Percentiles rank a stretch among this genome's conserved stretches.
phyloP scores from a whole-genome alignment of 2,797 vertebrate species.

The Syndactyla subalaris region DNA sequence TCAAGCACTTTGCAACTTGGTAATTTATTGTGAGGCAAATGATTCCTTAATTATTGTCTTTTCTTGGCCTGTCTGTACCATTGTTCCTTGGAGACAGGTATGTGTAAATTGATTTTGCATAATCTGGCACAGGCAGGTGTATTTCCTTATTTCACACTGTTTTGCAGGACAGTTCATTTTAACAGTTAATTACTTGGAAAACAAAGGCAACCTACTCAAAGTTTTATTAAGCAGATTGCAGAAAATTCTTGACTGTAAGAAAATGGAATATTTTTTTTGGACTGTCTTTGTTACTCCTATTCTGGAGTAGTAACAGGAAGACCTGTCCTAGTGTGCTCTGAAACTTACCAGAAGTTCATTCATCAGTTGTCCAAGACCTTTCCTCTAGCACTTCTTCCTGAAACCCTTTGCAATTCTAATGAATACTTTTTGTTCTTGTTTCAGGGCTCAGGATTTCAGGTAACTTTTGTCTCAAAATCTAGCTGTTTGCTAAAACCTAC shows the following conservation, averaged over 20 bases:
- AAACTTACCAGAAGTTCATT: background rate
- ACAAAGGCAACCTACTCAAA: background rate
- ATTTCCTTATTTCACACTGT: background rate
- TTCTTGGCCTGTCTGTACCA: background rate
- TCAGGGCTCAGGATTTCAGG: background rate
- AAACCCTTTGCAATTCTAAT: background rate
- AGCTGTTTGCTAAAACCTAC: background rate
- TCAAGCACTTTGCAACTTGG: background rate
- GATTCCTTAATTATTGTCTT: conserved; percentile 1
- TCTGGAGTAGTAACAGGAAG: background rate
- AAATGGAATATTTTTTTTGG: background rate
- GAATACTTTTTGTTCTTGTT: background rate
- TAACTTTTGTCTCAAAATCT: background rate
- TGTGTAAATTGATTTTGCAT: background rate
- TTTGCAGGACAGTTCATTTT: background rate
- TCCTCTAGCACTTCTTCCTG: background rate
- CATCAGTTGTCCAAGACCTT: background rate
- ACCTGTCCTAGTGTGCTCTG: background rate
- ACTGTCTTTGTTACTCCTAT: background rate
- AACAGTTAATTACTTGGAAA: background rate
- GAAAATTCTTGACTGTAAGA: background rate
- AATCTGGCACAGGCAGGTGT: background rate
- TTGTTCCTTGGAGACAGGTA: background rate
- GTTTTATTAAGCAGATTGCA: background rate
- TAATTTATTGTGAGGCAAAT: conserved; percentile 4